These are phyloP conservation scores for Sebastes nivosus DNA, from an alignment of 2,797 vertebrate genomes.

Conservation along the genomic window DNA sequence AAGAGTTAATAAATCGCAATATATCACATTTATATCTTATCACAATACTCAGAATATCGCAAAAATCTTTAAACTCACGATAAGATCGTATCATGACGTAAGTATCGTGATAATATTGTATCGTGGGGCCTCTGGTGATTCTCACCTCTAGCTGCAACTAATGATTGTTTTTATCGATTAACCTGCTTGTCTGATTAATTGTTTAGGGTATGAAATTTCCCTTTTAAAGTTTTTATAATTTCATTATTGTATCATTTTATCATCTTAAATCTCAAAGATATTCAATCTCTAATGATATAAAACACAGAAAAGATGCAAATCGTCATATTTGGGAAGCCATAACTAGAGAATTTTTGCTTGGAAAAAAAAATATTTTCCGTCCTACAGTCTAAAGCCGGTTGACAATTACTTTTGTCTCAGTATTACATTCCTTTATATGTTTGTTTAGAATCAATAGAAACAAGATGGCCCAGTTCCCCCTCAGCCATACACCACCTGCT, in stretches of 20 bases:
- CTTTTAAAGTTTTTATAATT: neutral
- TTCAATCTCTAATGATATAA: neutral
- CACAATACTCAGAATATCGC: no score
- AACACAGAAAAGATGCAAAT: neutral
- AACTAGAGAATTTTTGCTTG: neutral
- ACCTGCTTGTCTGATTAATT: neutral
- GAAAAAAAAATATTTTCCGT: fast-evolving
- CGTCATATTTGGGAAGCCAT: neutral
- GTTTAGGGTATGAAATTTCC: neutral
- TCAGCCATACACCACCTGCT: neutral
- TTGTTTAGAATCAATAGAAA: neutral
- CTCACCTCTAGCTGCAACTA: neutral
- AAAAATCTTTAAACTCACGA: no score
- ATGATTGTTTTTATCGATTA: neutral
- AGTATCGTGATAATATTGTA: no score
- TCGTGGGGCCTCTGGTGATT: no score
- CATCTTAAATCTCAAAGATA: neutral
- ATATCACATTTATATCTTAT: no score
- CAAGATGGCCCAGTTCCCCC: neutral
- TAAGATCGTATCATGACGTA: no score
- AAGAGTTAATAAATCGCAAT: no score
- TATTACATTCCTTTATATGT: neutral
- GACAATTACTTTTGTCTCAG: neutral
- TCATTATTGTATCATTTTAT: neutral
- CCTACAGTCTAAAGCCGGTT: neutral